Conservation (phyloP, 1,140 invertebrate species). For the Leptinotarsa texana region DNA sequence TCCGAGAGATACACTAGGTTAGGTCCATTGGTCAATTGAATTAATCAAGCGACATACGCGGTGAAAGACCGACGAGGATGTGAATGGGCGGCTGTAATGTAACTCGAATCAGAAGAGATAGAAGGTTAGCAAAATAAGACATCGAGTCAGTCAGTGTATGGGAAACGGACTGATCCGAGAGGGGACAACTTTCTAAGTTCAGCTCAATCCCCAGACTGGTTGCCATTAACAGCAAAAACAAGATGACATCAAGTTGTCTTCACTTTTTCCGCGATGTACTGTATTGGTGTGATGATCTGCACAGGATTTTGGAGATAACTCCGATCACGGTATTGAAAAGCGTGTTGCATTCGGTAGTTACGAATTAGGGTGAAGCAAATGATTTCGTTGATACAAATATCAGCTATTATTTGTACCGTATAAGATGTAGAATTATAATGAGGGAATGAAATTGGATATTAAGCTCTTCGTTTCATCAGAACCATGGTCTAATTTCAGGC, state of each 20-base stretch:
- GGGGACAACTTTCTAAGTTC: slow-evolving; percentile 22
- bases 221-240: background rate
- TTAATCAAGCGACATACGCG: background rate
- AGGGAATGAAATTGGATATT: no score
- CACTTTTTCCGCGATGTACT: background rate
- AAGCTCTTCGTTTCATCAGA: no score
- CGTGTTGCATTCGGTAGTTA: no score
- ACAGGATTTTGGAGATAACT: no score
- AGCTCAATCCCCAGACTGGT: background rate
- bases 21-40: slow-evolving; percentile 15
- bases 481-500: no score
- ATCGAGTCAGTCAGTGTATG: slow-evolving; percentile 18
- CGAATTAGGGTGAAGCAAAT: no score
- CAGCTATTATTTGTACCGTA: no score
- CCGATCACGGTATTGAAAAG: no score
- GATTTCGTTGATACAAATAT: no score
- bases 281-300: no score
- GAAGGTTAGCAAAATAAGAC: slow-evolving; percentile 24
- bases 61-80: background rate
- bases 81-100: slow-evolving; percentile 15
- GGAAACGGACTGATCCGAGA: background rate
- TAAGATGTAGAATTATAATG: no score
- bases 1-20: slow-evolving; percentile 18
- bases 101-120: slow-evolving; percentile 14
- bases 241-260: background rate